Conservation (phyloP, 2,797 vertebrate species). For the Betta splendens region DNA sequence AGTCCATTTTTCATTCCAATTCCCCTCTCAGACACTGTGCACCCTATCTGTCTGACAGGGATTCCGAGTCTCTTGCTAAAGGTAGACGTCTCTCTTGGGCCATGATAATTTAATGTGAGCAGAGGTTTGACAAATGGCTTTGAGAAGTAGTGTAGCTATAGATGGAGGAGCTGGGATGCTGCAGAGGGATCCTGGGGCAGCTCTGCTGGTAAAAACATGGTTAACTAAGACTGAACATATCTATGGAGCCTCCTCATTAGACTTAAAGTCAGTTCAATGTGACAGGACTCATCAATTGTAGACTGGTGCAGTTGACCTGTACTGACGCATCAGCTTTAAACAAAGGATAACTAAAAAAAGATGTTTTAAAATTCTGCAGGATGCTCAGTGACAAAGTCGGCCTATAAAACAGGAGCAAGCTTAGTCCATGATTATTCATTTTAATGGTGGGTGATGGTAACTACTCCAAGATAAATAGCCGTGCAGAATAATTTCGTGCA, state of each 20-base stretch:
- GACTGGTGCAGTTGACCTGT: constrained; percentile 35
- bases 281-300: constrained; percentile 69
- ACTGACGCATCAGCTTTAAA: constrained; percentile 24
- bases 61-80: constrained; percentile 49
- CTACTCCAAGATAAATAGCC: constrained; percentile 14
- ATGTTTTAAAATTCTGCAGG: constrained; percentile 22
- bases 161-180: constrained; percentile 49
- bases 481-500: constrained; percentile 16
- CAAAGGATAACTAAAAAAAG: constrained; percentile 34
- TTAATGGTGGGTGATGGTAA: constrained; percentile 35
- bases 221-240: constrained; percentile 68
- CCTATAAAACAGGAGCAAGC: constrained; percentile 19
- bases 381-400: constrained; percentile 34
- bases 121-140: constrained; percentile 75
- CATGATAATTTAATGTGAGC: constrained; percentile 73
- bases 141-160: constrained; percentile 46
- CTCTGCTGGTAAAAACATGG: constrained; percentile 58
- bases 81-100: constrained; percentile 63
- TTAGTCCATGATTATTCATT: constrained; percentile 32
- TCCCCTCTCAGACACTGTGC: constrained; percentile 32
- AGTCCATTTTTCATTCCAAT: constrained; percentile 66
- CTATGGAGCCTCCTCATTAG: constrained; percentile 77
- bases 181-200: constrained; percentile 55
- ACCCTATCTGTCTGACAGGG: constrained; percentile 44
- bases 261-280: constrained; percentile 58